Evolutionary conservation across 2,113 vertebrate genomes (phyloP), one percentile per base, ranked within the genome.

Genomic region (Heterotilapia buettikoferi): DNA sequence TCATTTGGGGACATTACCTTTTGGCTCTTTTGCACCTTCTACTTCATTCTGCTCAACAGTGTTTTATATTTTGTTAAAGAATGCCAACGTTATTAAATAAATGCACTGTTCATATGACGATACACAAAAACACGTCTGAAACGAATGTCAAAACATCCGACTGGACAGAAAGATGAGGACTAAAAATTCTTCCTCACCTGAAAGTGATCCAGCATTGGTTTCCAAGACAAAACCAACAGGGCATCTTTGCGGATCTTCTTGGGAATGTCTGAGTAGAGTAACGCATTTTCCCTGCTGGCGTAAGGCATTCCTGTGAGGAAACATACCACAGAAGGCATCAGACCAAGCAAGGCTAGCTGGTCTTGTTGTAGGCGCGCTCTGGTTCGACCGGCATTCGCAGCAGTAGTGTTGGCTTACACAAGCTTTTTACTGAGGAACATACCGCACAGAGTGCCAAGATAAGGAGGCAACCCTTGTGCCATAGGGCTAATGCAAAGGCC

Each of bases 201-300:
- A 89, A 99, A 98, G 87, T 97, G 98, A 96, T 98, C 97, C 89
- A 99, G 95, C 97, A 99, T 97, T 94, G 97, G 97, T 80, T 98
- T 99, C 98, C 98, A 98, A 0, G 98, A 97, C 92, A 99, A 93
- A 88, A 98, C 97, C 54, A 98, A 91, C 47, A 98, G 91, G 21
- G 97, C 97, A 83, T 98, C 98, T 91, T 98, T 98, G 88, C 97
- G 97, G 61, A 98, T 93, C 95, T 99, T 98, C 96, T 96, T 98
- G 83, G 98, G 98, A 88, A 99, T 98, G 95, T 99, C 98, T 0
- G 98, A 99, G 96, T 98, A 99, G 68, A 99, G 97, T 54, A 99
- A 96, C 8, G 98, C 97, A 87, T 98, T 99, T 87, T 98, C 98
- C 66, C 97, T 96, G 96, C 98, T 98, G 68, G 97, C 97, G 1